A percentile compares a stretch with the other conserved stretches of the same genome.
These are phyloP conservation scores for Oryzias melastigma DNA, from an alignment of 2,113 vertebrate species.

Conservation along the genomic window DNA sequence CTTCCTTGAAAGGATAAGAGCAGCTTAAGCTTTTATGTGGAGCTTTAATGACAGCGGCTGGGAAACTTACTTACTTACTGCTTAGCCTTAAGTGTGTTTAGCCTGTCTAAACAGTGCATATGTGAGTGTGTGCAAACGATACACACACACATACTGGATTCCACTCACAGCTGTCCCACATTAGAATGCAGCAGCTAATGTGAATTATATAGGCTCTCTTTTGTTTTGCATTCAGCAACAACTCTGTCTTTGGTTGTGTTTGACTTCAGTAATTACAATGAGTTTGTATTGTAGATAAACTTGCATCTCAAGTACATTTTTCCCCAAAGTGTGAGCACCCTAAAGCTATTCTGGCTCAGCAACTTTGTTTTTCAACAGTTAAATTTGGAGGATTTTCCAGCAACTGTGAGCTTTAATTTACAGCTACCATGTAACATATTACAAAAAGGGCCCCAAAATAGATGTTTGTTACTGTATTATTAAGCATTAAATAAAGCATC, in stretches of 20 bases:
- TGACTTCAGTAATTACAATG: conserved; percentile 20
- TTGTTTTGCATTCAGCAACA: conserved; percentile 23
- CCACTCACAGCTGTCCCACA: not conserved
- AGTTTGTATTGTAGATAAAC: conserved; percentile 1
- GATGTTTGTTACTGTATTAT: no score
- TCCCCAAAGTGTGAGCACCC: no score
- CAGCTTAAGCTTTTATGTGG: conserved; percentile 72
- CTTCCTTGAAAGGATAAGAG: conserved; percentile 71
- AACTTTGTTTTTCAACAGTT: no score
- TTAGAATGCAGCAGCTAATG: conserved; percentile 1
- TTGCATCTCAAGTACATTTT: not conserved
- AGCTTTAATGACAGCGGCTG: conserved; percentile 66
- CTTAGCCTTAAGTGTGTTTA: conserved; percentile 64
- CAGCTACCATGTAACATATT: no score
- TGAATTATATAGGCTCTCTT: conserved; percentile 1
- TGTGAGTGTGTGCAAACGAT: conserved; percentile 2
- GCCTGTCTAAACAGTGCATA: conserved; percentile 41
- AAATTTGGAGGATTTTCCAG: no score
- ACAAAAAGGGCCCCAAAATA: no score
- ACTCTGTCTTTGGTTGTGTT: conserved; percentile 14
- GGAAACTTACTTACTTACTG: conserved; percentile 63
- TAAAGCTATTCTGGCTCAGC: no score
- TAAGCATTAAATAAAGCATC: no score
- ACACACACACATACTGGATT: conserved; percentile 7
- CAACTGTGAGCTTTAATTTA: no score